Base-by-base conservation (phyloP, 2,113 vertebrate genomes). In the Procapra przewalskii region DNA sequence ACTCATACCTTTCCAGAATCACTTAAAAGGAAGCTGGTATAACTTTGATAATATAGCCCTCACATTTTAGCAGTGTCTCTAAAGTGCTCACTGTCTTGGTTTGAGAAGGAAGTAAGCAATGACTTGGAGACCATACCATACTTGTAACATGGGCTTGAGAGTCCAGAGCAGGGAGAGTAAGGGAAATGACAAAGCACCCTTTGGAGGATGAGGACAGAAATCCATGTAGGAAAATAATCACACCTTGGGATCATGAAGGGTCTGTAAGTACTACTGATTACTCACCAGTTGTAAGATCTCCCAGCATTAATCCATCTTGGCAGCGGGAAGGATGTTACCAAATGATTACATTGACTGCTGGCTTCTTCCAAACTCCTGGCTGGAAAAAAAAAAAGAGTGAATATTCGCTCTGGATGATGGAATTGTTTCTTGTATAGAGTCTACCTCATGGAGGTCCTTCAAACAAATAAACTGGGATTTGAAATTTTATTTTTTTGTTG, bases 231-330 rank as follows among this genome's bases (percentile, higher is more conserved):
- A 98, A 97, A 98, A 98, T 98, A 97, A 97, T 97, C 88, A 97
- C 89, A 97, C 97, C 82, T 96, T 93, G 86, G 96, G 97, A 97
- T 94, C 93, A 83, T 45, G 90, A 94, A 98, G 95, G 89, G 86
- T 97, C 96, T 90, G 96, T 31, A 93, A 96, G 77, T 93, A 89
- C 59, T 87, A 92, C 92, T 10, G 57, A 98, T 98, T 98, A 98
- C 97, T 98, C 96, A 98, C 89, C 75, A 96, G 96, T 92, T 98
- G 92, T 98, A 98, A 98, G 77, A 71, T 98, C 96, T 97, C 97
- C 98, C 97, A 98, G 96, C 92, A 92, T 97, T 98, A 97, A 97
- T 97, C 97, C 75, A 62, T 93, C 88, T 98, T 98, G 98, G 97
- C 98, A 97, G 85, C 67, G 83, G 62, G 95, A 60, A 95, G 79